These are phyloP conservation scores for Rhysida immarginata DNA, from an alignment of 1,140 invertebrate species.

Conservation along the genomic window DNA sequence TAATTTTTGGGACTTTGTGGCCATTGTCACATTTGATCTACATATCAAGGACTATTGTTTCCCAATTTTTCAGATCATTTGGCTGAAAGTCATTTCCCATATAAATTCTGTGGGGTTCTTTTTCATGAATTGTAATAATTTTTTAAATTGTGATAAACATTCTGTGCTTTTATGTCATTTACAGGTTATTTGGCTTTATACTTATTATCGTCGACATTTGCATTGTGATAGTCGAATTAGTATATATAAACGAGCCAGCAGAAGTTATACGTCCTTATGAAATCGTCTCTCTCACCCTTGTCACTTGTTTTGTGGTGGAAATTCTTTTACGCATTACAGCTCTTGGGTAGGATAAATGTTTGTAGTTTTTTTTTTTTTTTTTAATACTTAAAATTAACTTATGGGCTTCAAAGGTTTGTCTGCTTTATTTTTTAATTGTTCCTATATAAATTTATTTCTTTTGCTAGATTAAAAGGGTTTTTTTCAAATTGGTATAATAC, in stretches of 20 bases:
- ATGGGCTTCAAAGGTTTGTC: neutral
- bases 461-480: constrained; percentile 22
- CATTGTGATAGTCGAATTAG: neutral
- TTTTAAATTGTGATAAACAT: too few relatives aligned
- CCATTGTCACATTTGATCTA: too few relatives aligned
- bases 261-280: neutral
- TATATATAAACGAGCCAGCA: neutral
- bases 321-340: neutral
- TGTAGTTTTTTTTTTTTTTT: neutral
- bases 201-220: constrained; percentile 3
- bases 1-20: too few relatives aligned
- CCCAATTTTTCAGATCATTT: too few relatives aligned
- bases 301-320: constrained; percentile 1
- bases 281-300: neutral
- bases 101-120: too few relatives aligned
- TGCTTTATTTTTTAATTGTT: neutral
- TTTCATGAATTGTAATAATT: too few relatives aligned
- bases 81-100: too few relatives aligned
- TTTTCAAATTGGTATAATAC: constrained; percentile 32
- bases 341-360: neutral
- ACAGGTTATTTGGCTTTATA: neutral
- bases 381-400: neutral
- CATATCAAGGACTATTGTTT: too few relatives aligned
- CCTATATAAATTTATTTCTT: constrained; percentile 1
- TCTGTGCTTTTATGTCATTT: neutral